Evolutionary conservation across 2,888 invertebrate genomes (phyloP), one percentile per base, ranked within the genome.

Genomic region (Celastrina argiolus): DNA sequence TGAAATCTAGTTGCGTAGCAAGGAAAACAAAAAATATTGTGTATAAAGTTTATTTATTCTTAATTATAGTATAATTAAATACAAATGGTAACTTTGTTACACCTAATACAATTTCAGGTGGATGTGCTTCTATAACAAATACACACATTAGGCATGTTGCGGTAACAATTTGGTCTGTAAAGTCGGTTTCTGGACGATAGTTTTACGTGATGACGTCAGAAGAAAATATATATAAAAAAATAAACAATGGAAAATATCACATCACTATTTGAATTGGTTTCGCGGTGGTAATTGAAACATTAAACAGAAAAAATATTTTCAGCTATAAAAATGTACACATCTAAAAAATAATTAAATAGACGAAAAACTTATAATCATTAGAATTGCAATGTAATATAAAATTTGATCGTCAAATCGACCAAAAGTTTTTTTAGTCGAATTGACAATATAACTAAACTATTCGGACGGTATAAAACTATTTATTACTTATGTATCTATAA

Each of bases 391-490:
- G 8, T 59, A 59, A 18, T 16, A 34, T 8, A 34, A n/a, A 14
- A 58, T 16, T 12, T 39, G 18, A 22, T 61, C 61, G 61, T 61
- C 61, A 61, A 61, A 61, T 61, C 61, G 36, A 61, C 61, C 39
- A 61, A 61, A 61, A 61, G 22, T 26, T 34, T 36, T 66, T 61
- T 45, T 61, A 18, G 59, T 63, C 59, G 31, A 66, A 61, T 61
- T 66, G 66, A 66, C 59, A 61, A 66, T 66, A 22, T 58, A 45
- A 66, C 16, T 31, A 51, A 51, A 12, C 26, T 56, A 65, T 42
- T 34, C 39, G 36, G 36, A n/a, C 56, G 56, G 64, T 65, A 65
- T 65, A 64, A 56, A 65, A 22, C 8, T n/a, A 56, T 16, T 45
- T 18, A n/a, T 14, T 42, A 12, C 12, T 31, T 58, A 16, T 58